Conservation (phyloP, 2,888 invertebrate genomes). For the Drosophila mettleri region DNA sequence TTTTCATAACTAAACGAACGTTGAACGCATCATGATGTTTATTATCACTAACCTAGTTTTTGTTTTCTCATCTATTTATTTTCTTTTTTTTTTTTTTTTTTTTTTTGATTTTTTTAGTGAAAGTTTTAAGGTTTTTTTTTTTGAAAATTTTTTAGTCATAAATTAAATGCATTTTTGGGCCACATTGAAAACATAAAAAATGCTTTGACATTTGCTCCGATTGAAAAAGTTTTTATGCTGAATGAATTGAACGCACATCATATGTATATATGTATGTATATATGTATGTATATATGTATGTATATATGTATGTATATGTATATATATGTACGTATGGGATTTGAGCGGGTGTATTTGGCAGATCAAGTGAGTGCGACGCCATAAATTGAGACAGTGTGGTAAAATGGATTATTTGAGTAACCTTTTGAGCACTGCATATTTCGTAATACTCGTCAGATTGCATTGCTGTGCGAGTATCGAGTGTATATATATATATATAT, state of each 20-base stretch:
- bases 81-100: conserved; percentile 9
- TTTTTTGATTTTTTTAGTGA: conserved; percentile 21
- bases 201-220: conserved; percentile 52
- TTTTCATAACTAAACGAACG: conserved; percentile 76
- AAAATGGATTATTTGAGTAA: conserved; percentile 9
- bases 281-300: background rate
- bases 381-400: conserved; percentile 12
- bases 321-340: background rate
- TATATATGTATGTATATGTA: background rate
- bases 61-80: conserved; percentile 12
- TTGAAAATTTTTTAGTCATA: conserved; percentile 38
- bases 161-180: conserved; percentile 73
- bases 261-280: background rate
- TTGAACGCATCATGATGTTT: conserved; percentile 76
- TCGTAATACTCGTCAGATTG: conserved; percentile 10
- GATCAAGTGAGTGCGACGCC: conserved; percentile 14
- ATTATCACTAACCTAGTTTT: conserved; percentile 75
- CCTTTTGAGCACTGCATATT: conserved; percentile 9
- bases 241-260: conserved; percentile 43
- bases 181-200: conserved; percentile 40
- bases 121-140: no score
- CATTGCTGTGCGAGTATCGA: conserved; percentile 7
- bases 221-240: conserved; percentile 48
- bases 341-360: conserved; percentile 17
- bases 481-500: background rate